Percentiles rank a stretch among this genome's conserved stretches.
Evolutionary conservation across 2,888 invertebrate genomes (phyloP).

Genomic region (Bombyx huttoni): DNA sequence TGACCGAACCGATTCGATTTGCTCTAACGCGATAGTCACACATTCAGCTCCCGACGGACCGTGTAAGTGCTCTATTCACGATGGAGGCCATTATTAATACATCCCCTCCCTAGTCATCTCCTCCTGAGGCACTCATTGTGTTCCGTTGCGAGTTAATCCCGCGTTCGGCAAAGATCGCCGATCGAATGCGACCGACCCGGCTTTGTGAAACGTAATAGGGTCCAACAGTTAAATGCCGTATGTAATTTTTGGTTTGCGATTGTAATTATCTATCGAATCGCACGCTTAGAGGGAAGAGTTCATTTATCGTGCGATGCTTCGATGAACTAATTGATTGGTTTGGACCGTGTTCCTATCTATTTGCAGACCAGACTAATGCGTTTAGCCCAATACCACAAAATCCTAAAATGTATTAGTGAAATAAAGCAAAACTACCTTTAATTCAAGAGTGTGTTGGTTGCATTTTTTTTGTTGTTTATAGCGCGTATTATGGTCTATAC

Average conservation of each 20-base stretch:
- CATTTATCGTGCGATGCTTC: slow-evolving; percentile 61
- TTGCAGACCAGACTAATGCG: slow-evolving; percentile 39
- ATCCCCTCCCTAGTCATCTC: slow-evolving; percentile 51
- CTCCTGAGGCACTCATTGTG: slow-evolving; percentile 58
- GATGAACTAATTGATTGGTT: slow-evolving; percentile 63
- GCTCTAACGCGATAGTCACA: slow-evolving; percentile 65
- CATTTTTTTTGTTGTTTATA: too few species aligned
- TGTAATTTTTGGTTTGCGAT: slow-evolving; percentile 70
- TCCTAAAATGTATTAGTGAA: slow-evolving; percentile 13
- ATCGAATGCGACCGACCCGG: slow-evolving; percentile 56
- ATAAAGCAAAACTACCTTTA: too few species aligned
- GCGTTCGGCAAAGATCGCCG: slow-evolving; percentile 59
- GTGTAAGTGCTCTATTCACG: slow-evolving; percentile 69
- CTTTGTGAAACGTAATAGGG: slow-evolving; percentile 62
- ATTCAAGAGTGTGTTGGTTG: too few species aligned
- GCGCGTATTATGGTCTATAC: too few species aligned
- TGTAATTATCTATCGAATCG: slow-evolving; percentile 66
- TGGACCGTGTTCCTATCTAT: slow-evolving; percentile 45
- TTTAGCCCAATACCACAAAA: slow-evolving; percentile 40
- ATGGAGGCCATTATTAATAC: slow-evolving; percentile 65
- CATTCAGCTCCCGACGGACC: slow-evolving; percentile 62
- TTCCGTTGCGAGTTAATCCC: slow-evolving; percentile 58
- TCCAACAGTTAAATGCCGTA: slow-evolving; percentile 60
- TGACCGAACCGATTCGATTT: slow-evolving; percentile 63
- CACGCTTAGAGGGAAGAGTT: slow-evolving; percentile 58